phyloP scores from a whole-genome alignment of 2,113 vertebrate species.

The Lasiurus cinereus region DNA sequence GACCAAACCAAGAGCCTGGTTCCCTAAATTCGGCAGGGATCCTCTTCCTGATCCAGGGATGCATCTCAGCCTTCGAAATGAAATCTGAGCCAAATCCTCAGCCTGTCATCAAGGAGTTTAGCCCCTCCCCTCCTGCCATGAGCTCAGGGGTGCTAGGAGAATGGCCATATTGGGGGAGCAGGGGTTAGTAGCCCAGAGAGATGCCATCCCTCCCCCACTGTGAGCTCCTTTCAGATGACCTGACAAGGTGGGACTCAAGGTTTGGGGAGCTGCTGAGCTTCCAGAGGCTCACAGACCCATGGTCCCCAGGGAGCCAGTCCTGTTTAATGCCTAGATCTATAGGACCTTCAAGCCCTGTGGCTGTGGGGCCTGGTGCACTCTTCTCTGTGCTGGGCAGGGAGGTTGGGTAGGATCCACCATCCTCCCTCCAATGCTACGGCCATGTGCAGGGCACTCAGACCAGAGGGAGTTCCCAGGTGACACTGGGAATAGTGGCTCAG shows the following conservation, averaged over 20 bases:
- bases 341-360: not conserved
- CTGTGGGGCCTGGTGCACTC: not conserved
- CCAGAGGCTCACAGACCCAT: not conserved
- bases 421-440: not conserved
- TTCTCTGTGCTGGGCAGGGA: not conserved
- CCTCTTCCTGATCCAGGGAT: constrained; percentile 3
- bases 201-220: not conserved
- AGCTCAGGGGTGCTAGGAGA: not conserved
- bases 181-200: not conserved
- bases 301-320: not conserved
- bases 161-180: not conserved
- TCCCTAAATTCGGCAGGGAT: not conserved
- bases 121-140: not conserved
- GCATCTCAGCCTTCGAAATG: constrained; percentile 51
- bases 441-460: not conserved
- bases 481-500: no score
- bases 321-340: not conserved
- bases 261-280: not conserved
- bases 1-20: not conserved
- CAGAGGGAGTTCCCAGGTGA: not conserved
- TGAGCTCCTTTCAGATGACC: not conserved
- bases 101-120: not conserved
- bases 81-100: constrained; percentile 38
- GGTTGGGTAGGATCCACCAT: not conserved
- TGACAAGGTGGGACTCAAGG: not conserved